Base-by-base conservation (phyloP, 1,140 invertebrate genomes). In the Lerema accius region DNA sequence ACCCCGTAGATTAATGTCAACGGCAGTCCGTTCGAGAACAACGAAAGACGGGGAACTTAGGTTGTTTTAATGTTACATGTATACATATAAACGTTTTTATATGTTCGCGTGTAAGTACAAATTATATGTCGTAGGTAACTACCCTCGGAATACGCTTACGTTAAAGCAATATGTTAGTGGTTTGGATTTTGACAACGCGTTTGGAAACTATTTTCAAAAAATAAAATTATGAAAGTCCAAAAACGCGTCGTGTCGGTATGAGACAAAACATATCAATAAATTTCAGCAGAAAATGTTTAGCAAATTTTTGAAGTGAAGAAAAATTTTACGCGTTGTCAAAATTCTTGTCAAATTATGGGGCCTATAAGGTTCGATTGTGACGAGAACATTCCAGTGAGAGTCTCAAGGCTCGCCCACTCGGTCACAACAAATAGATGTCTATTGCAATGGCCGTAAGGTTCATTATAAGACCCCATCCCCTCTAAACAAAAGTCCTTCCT, bases 21-120 rank as follows among this genome's bases (percentile, higher is more conserved):
- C 78, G 70, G 69, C 80, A 85, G 83, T 88, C 86, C 86, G 76
- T 76, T 73, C 67, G 77, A 84, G 69, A 56, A 86, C 85, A 90
- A 88, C 85, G 84, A 88, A 87, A 45, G 55, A 79, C 76, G 84
- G 86, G 84, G 78, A 84, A 84, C 68, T 67, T 85, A 85, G 85
- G 85, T 87, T 87, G 87, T 90, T 87, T 82, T 71, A 75, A 78
- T 78, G 60, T 73, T 72, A 76, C 59, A 79, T 75, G 65, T 70
- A 75, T 67, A 80, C 76, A 79, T 79, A 69, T 77, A 84, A 68
- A 73, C 68, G 71, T 23, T 78, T 76, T 65, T 77, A 77, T 71
- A 76, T 75, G 78, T 81, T 65, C 71, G 71, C 70, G 79, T 84
- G 78, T 85, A 83, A 86, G 86, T 90, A 88, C 86, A 89, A 90